Conservation (phyloP, 2,113 vertebrate species). For the Leptocoma aspasia region DNA sequence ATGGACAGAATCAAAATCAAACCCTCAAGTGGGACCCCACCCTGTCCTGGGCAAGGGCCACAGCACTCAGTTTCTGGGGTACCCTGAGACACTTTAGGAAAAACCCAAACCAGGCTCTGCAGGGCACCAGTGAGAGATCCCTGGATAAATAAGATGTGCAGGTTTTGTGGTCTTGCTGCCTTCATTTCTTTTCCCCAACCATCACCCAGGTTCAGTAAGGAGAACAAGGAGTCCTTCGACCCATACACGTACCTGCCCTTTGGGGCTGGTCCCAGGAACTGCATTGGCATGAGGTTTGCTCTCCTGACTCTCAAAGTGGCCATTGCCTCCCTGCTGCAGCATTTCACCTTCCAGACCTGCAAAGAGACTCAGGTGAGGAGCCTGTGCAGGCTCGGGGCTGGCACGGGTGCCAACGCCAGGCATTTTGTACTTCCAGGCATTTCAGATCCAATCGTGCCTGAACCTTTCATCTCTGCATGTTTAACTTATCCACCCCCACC, state of each 20-base stretch:
- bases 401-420: fast-evolving
- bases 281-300: conserved; percentile 85
- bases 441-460: fast-evolving
- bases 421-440: not conserved
- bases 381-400: fast-evolving
- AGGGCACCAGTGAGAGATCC: not conserved
- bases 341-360: conserved; percentile 76
- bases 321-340: conserved; percentile 69
- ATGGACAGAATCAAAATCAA: not conserved
- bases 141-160: not conserved
- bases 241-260: conserved; percentile 81
- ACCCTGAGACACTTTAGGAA: fast-evolving
- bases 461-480: not conserved
- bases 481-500: not conserved
- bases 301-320: conserved; percentile 77
- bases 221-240: conserved; percentile 71
- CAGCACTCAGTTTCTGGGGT: fast-evolving
- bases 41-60: not conserved
- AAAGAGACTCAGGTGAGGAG: conserved; percentile 81
- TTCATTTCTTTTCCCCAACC: not conserved
- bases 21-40: not conserved
- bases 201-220: conserved; percentile 80
- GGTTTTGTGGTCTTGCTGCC: not conserved
- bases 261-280: conserved; percentile 83
- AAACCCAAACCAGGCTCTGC: not conserved